Base-by-base conservation (phyloP, 2,797 vertebrate genomes). In the Phalanger gymnotis region DNA sequence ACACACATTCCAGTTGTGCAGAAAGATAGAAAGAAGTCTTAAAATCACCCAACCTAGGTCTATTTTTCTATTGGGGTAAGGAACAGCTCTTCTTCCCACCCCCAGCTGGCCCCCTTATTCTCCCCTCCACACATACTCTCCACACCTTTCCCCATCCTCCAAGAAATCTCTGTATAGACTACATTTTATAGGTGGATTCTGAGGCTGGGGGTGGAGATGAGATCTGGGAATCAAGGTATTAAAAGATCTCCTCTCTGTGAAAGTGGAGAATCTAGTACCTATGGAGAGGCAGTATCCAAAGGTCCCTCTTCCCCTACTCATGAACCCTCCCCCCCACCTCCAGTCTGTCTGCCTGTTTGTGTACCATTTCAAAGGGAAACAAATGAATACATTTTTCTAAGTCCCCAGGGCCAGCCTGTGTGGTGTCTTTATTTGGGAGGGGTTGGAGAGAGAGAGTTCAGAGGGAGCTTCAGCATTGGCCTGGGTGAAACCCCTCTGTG, bases 341-440 rank as follows among this genome's bases (percentile, higher is more conserved):
- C 91, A 92, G 52, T 56, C 54, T 93, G 81, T 89, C 92, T 89
- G 89, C 95, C 96, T 92, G 91, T 92, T 90, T 96, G 95, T 98
- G 95, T 91, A 89, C 94, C 56, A 94, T 96, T 97, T 98, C 94
- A 90, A 96, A 97, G 93, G 93, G 94, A 98, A 95, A 93, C 61
- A 95, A 96, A 97, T 54, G 34, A 98, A 98, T 98, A 97, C 96
- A 97, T 98, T 98, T 98, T 98, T 98, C 97, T 97, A 98, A 98
- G 93, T 96, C 73, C 40, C 73, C 73, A 87, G 40, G 22, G 73
- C 25, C 73, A 87, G 40, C 13, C 40, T 4, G 40, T 87, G 73
- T 87, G 66, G 73, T 87, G 73, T 87, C 40, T 87, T 87, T 87
- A 27, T 87, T 87, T 27, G 73, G 73, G 73, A 3, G 73, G 22